Evolutionary conservation across 2,888 invertebrate genomes (phyloP).

Genomic region (Strigamia transsilvanica): DNA sequence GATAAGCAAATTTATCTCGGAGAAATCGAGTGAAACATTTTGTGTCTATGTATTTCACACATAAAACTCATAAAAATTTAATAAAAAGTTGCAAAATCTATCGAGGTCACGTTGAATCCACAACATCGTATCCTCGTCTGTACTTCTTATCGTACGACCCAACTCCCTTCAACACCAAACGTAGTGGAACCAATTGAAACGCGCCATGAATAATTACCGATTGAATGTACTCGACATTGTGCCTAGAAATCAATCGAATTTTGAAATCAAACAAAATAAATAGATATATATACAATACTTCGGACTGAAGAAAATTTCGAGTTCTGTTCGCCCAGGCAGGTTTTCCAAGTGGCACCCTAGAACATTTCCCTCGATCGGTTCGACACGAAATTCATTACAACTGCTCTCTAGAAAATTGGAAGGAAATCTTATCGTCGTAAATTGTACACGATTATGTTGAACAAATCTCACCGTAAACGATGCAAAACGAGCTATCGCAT

Average conservation of each 20-base stretch:
- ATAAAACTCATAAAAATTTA: neutral
- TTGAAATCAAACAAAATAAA: neutral
- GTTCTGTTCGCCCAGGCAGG: neutral
- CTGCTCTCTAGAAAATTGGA: neutral
- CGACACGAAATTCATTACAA: neutral
- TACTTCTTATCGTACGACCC: neutral
- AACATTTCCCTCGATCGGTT: neutral
- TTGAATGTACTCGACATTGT: neutral
- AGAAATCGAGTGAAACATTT: conserved; percentile 77
- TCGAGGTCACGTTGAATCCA: neutral
- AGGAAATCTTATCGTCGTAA: neutral
- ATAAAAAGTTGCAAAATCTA: neutral
- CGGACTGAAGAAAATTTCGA: neutral
- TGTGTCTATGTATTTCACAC: neutral
- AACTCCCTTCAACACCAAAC: neutral
- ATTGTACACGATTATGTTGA: neutral
- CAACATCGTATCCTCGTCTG: neutral
- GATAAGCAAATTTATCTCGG: conserved; percentile 96
- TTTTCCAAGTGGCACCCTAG: neutral
- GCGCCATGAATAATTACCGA: neutral
- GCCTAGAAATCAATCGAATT: neutral
- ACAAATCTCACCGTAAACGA: neutral
- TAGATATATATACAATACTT: neutral
- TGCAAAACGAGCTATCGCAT: neutral
- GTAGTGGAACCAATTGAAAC: neutral